Conservation (phyloP, 1,140 invertebrate species). For the Drosophila rhopaloa region DNA sequence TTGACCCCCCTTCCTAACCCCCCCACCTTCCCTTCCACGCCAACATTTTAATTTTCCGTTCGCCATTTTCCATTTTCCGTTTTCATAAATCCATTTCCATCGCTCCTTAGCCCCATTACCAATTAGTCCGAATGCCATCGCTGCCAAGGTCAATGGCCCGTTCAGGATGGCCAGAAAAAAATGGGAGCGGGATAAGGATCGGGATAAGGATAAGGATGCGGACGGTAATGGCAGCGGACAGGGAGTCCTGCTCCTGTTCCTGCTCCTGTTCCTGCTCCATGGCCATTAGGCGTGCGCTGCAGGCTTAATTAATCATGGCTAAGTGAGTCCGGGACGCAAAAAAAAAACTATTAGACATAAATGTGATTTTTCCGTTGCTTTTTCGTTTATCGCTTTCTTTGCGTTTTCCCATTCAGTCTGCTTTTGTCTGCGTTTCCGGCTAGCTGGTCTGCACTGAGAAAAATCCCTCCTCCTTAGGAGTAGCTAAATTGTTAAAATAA, state of each 20-base stretch:
- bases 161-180: slow-evolving; percentile 5
- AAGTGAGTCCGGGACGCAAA: slow-evolving; percentile 52
- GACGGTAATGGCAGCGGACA: slow-evolving; percentile 33
- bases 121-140: slow-evolving; percentile 34
- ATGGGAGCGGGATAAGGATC: slow-evolving; percentile 8
- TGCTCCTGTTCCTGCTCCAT: slow-evolving; percentile 6
- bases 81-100: slow-evolving; percentile 22
- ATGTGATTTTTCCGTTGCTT: slow-evolving; percentile 59
- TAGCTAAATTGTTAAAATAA: too few relatives aligned
- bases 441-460: slow-evolving; percentile 21
- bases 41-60: slow-evolving; percentile 25
- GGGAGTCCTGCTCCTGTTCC: background rate
- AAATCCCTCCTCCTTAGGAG: background rate
- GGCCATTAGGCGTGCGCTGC: slow-evolving; percentile 73
- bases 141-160: slow-evolving; percentile 48
- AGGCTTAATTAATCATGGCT: slow-evolving; percentile 75
- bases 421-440: slow-evolving; percentile 58
- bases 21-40: background rate
- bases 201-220: background rate
- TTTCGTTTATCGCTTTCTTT: slow-evolving; percentile 36
- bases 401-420: slow-evolving; percentile 17
- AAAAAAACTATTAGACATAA: slow-evolving; percentile 72
- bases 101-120: slow-evolving; percentile 33
- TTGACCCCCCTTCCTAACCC: slow-evolving; percentile 13
- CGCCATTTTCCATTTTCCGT: slow-evolving; percentile 21